Base-by-base conservation (phyloP, 1,140 invertebrate species). In the Asbolus verrucosus region DNA sequence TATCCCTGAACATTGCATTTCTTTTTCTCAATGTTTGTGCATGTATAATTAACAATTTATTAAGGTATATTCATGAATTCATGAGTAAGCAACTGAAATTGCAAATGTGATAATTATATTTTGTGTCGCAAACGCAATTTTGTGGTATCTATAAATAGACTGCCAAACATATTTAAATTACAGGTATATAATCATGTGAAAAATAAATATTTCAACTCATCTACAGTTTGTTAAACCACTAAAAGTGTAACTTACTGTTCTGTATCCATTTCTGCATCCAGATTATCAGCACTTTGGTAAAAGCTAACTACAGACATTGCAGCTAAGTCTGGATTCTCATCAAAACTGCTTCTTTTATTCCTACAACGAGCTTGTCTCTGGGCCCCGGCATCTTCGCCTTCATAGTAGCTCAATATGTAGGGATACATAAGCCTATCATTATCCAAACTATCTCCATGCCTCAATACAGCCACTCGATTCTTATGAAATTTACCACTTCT, bases 241-340 rank as follows among this genome's bases (percentile, higher is more conserved):
- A n/a, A n/a, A n/a, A n/a, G 33, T 50, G 5, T 38, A 67, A 36
- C 14, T 71, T 73, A 80, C 77, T 67, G 75, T 13, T 70, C 60
- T 6, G 77, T 78, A 72, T 80, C 72, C 74, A 80, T 77, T 62
- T 74, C 71, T 9, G 33, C 46, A 24, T 79, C 78, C 21, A 79
- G 70, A 67, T 77, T 70, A 30, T 78, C 76, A 19, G 62, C 76
- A 66, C 72, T 79, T 39, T 78, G 38, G 50, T 77, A 77, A 9
- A 79, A 67, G 75, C 74, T 79, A 6, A 74, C 38, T 14, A 77
- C 71, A 18, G 79, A 80, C 78, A 80, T 80, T 30, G 79, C 79
- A 59, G 67, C 54, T 11, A 80, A 71, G 72, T 80, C 79, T 9
- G 6, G 4, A 1, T 54, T 54, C n/a, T 54, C 46, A 27, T 13